Evolutionary conservation across 1,140 invertebrate genomes (phyloP).

Genomic region (Apis dorsata): DNA sequence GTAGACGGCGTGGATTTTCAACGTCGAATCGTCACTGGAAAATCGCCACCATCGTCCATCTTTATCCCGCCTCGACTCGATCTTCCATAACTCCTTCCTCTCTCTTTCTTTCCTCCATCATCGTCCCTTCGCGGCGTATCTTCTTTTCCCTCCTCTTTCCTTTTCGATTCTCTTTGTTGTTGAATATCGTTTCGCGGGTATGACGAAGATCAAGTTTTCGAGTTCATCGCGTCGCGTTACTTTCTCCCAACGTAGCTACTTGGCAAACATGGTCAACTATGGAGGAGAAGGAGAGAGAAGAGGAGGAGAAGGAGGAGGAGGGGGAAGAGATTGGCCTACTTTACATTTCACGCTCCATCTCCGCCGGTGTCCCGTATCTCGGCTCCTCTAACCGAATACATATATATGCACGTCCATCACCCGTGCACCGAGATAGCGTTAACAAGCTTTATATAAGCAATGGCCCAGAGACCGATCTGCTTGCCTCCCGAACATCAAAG

Average conservation of each 20-base stretch:
- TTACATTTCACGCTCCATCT: conserved; percentile 36
- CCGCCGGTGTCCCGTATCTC: conserved; percentile 15
- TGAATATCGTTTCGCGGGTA: too few species aligned
- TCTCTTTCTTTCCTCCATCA: not conserved
- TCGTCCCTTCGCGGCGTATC: not conserved
- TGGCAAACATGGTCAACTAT: not conserved
- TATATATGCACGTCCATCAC: conserved; percentile 37
- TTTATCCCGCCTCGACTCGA: not conserved
- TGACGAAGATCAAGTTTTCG: too few species aligned
- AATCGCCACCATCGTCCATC: not conserved
- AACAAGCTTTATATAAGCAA: conserved; percentile 66
- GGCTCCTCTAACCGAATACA: conserved; percentile 33
- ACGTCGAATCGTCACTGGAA: conserved; percentile 30
- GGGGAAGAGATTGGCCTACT: conserved; percentile 11
- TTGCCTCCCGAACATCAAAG: conserved; percentile 56
- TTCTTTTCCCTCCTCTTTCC: not conserved
- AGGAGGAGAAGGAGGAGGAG: too few species aligned
- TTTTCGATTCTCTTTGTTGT: too few species aligned
- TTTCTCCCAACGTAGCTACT: not conserved
- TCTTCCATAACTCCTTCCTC: not conserved
- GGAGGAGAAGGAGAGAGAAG: not conserved
- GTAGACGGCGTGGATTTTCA: conserved; percentile 52
- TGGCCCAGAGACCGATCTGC: conserved; percentile 43
- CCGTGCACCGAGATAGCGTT: conserved; percentile 49
- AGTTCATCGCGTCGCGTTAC: too few species aligned